Conservation (phyloP, 1,140 invertebrate genomes). For the Eurosta solidaginis region DNA sequence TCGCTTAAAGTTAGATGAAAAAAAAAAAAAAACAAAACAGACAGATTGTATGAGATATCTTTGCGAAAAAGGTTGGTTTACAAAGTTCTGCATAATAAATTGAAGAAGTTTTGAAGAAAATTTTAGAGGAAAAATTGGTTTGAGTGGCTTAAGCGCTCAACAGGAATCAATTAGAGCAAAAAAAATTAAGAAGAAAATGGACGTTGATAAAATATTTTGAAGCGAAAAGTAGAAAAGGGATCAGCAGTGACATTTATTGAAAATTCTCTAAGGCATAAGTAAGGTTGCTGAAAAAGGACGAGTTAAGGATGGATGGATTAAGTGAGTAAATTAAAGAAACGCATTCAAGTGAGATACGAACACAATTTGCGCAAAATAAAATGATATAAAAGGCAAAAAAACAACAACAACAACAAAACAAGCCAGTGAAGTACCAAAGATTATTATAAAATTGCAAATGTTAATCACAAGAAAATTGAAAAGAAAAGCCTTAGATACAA, state of each 20-base stretch:
- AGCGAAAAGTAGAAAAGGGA: neutral
- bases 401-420: neutral
- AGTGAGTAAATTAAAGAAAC: slow-evolving; percentile 11
- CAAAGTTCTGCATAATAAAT: neutral
- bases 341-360: neutral
- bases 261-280: neutral
- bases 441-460: slow-evolving; percentile 21
- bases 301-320: neutral
- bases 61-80: neutral
- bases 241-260: neutral
- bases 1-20: neutral
- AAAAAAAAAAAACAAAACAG: neutral
- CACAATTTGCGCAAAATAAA: neutral
- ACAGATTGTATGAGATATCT: neutral
- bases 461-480: slow-evolving; percentile 19
- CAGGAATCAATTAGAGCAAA: slow-evolving; percentile 2
- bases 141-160: neutral
- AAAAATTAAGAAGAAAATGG: neutral
- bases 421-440: neutral
- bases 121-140: neutral
- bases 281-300: neutral
- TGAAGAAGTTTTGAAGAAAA: neutral
- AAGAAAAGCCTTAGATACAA: neutral
- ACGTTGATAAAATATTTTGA: neutral
- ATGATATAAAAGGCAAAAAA: neutral